phyloP scores from a whole-genome alignment of 2,113 vertebrate genomes.

The Microtus richardsoni region DNA sequence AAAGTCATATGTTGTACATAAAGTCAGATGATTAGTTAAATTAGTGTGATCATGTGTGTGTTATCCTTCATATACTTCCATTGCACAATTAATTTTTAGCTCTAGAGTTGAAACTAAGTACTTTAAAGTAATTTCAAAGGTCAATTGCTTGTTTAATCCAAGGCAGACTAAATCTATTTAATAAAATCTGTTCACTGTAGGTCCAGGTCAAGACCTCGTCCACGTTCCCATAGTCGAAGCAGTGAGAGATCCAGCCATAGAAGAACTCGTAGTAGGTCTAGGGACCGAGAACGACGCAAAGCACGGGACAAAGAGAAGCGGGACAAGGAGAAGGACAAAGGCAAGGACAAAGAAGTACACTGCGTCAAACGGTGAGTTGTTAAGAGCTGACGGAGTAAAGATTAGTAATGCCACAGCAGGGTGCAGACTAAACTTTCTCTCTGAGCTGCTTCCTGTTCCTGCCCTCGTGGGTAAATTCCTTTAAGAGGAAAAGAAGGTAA shows the following conservation, averaged over 20 bases:
- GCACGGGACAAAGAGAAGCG: constrained; percentile 87
- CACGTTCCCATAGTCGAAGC: constrained; percentile 90
- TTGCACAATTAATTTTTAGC: constrained; percentile 22
- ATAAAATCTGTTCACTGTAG: constrained; percentile 81
- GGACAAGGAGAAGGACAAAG: constrained; percentile 86
- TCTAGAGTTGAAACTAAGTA: not conserved
- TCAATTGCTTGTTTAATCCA: not conserved
- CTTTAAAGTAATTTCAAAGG: not conserved
- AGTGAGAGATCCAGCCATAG: constrained; percentile 89
- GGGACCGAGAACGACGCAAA: constrained; percentile 89
- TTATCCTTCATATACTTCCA: constrained; percentile 11
- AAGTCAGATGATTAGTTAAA: not conserved
- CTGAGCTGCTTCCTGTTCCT: not conserved
- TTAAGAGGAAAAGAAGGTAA: not conserved
- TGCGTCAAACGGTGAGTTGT: constrained; percentile 84
- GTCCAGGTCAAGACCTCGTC: constrained; percentile 90
- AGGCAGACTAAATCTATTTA: constrained; percentile 28
- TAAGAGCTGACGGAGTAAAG: not conserved
- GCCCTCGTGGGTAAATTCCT: not conserved
- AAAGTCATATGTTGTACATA: not conserved
- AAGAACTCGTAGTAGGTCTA: constrained; percentile 88
- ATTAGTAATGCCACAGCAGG: not conserved
- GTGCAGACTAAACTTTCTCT: constrained; percentile 9
- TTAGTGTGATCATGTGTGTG: constrained; percentile 12
- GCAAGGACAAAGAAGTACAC: constrained; percentile 87